These are phyloP conservation scores for Penaeus indicus DNA, from an alignment of 1,140 invertebrate genomes.

Conservation along the genomic window DNA sequence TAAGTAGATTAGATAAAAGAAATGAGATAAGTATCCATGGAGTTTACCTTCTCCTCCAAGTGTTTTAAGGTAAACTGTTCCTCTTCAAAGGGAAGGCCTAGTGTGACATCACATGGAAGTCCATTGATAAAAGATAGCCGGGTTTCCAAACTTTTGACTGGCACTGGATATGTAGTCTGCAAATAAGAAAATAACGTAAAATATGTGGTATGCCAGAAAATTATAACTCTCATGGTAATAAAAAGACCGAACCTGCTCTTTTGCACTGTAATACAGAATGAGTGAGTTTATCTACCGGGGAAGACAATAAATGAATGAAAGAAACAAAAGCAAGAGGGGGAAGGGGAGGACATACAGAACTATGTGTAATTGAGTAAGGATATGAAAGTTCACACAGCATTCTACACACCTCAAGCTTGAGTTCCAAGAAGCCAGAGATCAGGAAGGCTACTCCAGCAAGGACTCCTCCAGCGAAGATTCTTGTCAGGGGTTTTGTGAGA, in stretches of 20 bases:
- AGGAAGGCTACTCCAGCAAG: conserved; percentile 87
- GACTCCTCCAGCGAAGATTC: conserved; percentile 85
- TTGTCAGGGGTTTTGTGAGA: conserved; percentile 79
- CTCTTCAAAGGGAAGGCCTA: background rate
- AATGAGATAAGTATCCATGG: too few species aligned
- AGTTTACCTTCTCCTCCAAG: conserved; percentile 2
- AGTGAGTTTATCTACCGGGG: too few species aligned
- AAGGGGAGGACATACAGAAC: too few species aligned
- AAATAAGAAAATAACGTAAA: background rate
- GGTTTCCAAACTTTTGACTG: conserved; percentile 74
- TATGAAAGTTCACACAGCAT: too few species aligned
- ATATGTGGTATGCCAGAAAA: too few species aligned
- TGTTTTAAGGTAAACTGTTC: background rate
- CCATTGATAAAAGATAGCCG: conserved; percentile 82
- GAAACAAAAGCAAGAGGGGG: too few species aligned
- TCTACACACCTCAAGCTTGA: conserved; percentile 79
- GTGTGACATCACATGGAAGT: conserved; percentile 53
- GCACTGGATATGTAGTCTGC: conserved; percentile 75
- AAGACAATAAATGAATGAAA: too few species aligned
- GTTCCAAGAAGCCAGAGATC: conserved; percentile 88
- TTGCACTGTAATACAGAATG: too few species aligned
- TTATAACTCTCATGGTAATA: too few species aligned
- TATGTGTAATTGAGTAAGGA: too few species aligned
- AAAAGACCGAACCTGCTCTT: too few species aligned
- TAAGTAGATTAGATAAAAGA: too few species aligned